Conservation (phyloP, 2,797 vertebrate species). For the Gambusia yucatana region DNA sequence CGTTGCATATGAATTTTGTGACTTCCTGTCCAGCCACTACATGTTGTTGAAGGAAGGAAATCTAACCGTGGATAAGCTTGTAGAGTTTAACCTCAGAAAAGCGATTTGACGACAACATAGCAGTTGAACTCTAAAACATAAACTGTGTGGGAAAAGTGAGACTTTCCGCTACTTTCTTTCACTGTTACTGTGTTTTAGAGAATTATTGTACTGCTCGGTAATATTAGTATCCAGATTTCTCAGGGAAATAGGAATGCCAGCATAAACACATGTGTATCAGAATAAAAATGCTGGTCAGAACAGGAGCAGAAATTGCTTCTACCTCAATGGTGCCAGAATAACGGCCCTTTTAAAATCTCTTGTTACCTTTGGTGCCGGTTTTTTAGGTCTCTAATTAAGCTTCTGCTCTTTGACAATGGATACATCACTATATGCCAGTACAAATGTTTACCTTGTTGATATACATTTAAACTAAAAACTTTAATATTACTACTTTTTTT, state of each 20-base stretch:
- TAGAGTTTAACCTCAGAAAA: neutral
- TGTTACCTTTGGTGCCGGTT: neutral
- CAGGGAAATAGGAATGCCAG: neutral
- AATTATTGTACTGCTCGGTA: neutral
- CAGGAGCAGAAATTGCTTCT: neutral
- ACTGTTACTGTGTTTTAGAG: neutral
- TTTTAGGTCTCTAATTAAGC: neutral
- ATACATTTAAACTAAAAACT: neutral
- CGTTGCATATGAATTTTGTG: neutral
- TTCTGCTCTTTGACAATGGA: neutral
- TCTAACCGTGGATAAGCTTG: neutral
- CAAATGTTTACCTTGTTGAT: neutral
- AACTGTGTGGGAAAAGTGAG: neutral
- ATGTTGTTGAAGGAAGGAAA: neutral
- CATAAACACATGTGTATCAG: neutral
- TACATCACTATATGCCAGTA: neutral
- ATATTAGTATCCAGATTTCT: neutral
- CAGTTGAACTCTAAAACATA: neutral
- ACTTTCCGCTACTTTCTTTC: neutral
- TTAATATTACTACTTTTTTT: neutral
- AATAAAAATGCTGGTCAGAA: neutral
- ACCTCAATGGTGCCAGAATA: neutral
- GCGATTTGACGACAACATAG: neutral
- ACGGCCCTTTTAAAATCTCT: neutral
- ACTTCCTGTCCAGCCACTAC: neutral